A percentile compares a stretch with the other conserved stretches of the same genome.
Evolutionary conservation across 2,797 vertebrate genomes (phyloP).

Genomic region (Peromyscus melanophrys): DNA sequence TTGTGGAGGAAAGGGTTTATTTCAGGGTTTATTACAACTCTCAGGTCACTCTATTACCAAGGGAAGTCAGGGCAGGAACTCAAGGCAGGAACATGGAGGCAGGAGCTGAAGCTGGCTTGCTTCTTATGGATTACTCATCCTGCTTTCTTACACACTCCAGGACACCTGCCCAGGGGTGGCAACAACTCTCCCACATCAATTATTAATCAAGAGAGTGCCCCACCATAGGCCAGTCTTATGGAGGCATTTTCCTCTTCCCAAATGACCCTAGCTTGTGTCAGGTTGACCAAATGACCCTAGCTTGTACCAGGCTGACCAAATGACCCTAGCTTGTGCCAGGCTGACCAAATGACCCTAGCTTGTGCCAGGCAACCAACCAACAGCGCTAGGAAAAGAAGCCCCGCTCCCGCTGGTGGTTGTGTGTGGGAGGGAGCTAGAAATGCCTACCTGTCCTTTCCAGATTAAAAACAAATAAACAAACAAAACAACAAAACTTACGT

Average conservation of each 20-base stretch:
- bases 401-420: not conserved
- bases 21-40: not conserved
- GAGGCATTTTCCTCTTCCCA: not conserved
- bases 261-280: not conserved
- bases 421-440: not conserved
- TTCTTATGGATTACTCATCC: not conserved
- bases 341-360: too few relatives aligned
- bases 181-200: not conserved
- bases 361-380: not conserved
- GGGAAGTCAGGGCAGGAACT: not conserved
- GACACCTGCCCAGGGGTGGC: not conserved
- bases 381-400: not conserved
- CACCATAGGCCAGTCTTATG: not conserved
- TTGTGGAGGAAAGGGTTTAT: not conserved
- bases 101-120: not conserved
- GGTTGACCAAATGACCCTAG: too few relatives aligned
- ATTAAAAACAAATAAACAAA: not conserved
- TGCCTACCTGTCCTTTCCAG: not conserved
- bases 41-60: not conserved
- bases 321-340: too few relatives aligned
- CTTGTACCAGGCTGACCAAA: too few relatives aligned
- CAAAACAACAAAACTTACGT: not conserved
- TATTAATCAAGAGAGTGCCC: not conserved
- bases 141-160: too few relatives aligned
- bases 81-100: not conserved